These are phyloP conservation scores for Ectropis grisescens DNA, from an alignment of 1,140 invertebrate species.

Conservation along the genomic window DNA sequence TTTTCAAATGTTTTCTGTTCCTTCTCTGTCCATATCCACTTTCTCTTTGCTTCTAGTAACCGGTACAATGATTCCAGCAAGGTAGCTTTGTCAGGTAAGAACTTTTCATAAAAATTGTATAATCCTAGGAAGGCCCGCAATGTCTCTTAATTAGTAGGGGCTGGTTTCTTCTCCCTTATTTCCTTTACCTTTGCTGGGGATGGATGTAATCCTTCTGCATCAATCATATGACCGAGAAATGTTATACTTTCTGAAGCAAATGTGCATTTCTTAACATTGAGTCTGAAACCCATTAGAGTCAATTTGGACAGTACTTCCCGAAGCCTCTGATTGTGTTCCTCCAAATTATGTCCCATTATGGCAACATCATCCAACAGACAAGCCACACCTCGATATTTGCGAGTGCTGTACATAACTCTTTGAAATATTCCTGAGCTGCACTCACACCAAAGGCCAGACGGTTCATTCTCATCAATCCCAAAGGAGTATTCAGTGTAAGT, in stretches of 20 bases:
- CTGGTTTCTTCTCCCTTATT: slow-evolving; percentile 14
- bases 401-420: slow-evolving; percentile 22
- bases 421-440: slow-evolving; percentile 49
- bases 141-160: slow-evolving; percentile 11
- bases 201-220: slow-evolving; percentile 8
- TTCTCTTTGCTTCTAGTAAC: slow-evolving; percentile 10
- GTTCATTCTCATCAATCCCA: slow-evolving; percentile 56
- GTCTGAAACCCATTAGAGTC: slow-evolving; percentile 8
- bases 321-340: slow-evolving; percentile 19
- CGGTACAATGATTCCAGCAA: slow-evolving; percentile 18
- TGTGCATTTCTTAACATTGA: slow-evolving; percentile 13
- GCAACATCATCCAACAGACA: slow-evolving; percentile 33
- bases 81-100: slow-evolving; percentile 12
- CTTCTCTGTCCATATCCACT: slow-evolving; percentile 10
- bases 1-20: slow-evolving; percentile 9
- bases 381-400: slow-evolving; percentile 20
- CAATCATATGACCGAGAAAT: slow-evolving; percentile 13
- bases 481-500: slow-evolving; percentile 34
- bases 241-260: slow-evolving; percentile 10
- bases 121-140: slow-evolving; percentile 18
- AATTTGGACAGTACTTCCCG: slow-evolving; percentile 10
- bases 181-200: slow-evolving; percentile 12
- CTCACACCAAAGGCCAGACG: slow-evolving; percentile 59
- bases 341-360: slow-evolving; percentile 11
- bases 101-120: slow-evolving; percentile 21